Conservation (phyloP, 1,140 invertebrate genomes). For the Calosoma granatense region DNA sequence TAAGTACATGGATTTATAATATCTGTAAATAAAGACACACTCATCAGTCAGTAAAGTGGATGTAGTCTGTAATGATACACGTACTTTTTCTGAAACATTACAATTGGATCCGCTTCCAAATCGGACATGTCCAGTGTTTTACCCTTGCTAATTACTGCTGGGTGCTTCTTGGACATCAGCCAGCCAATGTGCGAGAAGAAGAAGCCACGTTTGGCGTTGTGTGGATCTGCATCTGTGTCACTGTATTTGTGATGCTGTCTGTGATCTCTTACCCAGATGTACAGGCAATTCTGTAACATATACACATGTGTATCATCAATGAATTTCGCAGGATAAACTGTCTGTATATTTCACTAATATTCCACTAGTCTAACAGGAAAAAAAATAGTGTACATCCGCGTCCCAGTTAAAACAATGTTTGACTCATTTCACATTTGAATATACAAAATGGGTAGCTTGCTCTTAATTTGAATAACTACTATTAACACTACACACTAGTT, state of each 20-base stretch:
- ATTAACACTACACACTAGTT: no score
- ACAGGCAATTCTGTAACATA: neutral
- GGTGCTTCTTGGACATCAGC: conserved; percentile 53
- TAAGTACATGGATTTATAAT: conserved; percentile 55
- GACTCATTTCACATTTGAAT: no score
- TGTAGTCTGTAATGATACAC: neutral
- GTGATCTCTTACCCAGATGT: conserved; percentile 47
- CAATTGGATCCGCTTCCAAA: conserved; percentile 55
- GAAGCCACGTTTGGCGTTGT: conserved; percentile 53
- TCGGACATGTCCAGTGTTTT: conserved; percentile 54
- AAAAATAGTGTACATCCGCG: no score
- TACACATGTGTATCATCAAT: neutral
- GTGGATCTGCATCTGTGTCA: conserved; percentile 55
- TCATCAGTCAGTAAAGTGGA: neutral
- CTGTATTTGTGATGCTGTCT: conserved; percentile 55
- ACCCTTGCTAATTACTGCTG: conserved; percentile 44
- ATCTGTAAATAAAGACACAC: conserved; percentile 38
- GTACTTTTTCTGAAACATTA: conserved; percentile 61
- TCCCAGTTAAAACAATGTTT: no score
- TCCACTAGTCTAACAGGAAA: no score
- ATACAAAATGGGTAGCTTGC: no score
- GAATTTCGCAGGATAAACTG: no score
- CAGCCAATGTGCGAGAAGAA: conserved; percentile 60
- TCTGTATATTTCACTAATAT: no score
- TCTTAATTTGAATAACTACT: no score